Evolutionary conservation across 2,888 invertebrate genomes (phyloP).

Genomic region (Parnassius smintheus): DNA sequence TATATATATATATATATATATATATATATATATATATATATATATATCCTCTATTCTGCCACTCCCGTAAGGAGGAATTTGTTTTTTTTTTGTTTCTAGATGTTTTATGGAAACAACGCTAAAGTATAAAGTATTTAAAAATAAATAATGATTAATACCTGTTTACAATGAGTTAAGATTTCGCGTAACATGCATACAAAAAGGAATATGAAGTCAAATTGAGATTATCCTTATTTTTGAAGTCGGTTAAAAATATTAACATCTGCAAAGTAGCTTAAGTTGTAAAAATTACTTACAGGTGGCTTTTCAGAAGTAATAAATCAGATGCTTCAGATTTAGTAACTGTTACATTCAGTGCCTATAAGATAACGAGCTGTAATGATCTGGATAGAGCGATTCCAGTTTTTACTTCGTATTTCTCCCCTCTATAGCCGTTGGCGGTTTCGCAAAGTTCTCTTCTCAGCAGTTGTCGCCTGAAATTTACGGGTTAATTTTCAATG

Average conservation of each 20-base stretch:
- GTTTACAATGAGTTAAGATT: too few relatives aligned
- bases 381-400: conserved; percentile 57
- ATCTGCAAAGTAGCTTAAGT: conserved; percentile 10
- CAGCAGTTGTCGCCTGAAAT: conserved; percentile 77
- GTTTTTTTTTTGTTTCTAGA: not conserved
- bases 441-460: conserved; percentile 73
- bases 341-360: conserved; percentile 33
- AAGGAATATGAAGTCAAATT: too few relatives aligned
- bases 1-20: too few relatives aligned
- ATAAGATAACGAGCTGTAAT: conserved; percentile 53
- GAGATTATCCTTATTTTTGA: too few relatives aligned
- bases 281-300: conserved; percentile 28
- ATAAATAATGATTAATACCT: too few relatives aligned
- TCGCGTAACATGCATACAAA: too few relatives aligned
- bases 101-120: not conserved
- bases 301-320: conserved; percentile 28
- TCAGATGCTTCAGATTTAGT: conserved; percentile 30
- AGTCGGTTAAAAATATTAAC: too few relatives aligned
- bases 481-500: conserved; percentile 80
- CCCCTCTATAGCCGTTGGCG: conserved; percentile 64
- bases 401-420: conserved; percentile 49
- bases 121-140: too few relatives aligned
- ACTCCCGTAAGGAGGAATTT: too few relatives aligned
- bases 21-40: too few relatives aligned
- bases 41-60: too few relatives aligned